A percentile compares a stretch with the other conserved stretches of the same genome.
Conservation (phyloP, 2,888 invertebrate species). For the Ethmia dodecea region DNA sequence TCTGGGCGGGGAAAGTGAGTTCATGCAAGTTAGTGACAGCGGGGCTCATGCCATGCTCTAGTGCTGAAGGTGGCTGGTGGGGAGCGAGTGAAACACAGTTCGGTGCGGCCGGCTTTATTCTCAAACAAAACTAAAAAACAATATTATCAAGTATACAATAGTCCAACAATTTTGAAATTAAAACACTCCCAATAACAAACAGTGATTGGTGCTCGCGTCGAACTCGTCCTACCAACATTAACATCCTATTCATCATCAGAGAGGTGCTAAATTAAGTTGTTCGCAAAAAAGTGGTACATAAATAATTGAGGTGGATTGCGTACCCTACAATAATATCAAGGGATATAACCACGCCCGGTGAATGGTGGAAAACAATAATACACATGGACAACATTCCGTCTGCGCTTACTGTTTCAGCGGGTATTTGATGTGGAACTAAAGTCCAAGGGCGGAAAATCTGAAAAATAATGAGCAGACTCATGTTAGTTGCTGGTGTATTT, state of each 20-base stretch:
- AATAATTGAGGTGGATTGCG: slow-evolving; percentile 32
- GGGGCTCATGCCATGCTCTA: slow-evolving; percentile 66
- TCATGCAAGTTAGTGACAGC: slow-evolving; percentile 57
- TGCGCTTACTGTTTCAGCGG: slow-evolving; percentile 75
- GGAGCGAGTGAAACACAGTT: slow-evolving; percentile 75
- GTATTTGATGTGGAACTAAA: slow-evolving; percentile 71
- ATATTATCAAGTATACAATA: slow-evolving; percentile 41
- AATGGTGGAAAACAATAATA: slow-evolving; percentile 68
- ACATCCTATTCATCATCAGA: slow-evolving; percentile 6
- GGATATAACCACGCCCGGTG: slow-evolving; percentile 46
- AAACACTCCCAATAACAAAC: slow-evolving; percentile 44
- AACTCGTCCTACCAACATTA: slow-evolving; percentile 18
- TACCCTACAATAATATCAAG: slow-evolving; percentile 36
- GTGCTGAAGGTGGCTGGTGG: slow-evolving; percentile 59
- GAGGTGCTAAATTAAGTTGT: slow-evolving; percentile 33
- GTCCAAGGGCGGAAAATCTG: slow-evolving; percentile 76
- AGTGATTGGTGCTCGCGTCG: slow-evolving; percentile 52
- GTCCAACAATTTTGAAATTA: slow-evolving; percentile 53
- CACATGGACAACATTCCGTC: slow-evolving; percentile 70
- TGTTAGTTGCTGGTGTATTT: slow-evolving; percentile 62
- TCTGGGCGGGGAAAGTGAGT: no score
- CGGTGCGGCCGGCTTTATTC: slow-evolving; percentile 72
- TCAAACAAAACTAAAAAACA: slow-evolving; percentile 52
- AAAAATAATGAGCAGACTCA: slow-evolving; percentile 71
- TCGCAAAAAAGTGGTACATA: slow-evolving; percentile 36